phyloP scores from a whole-genome alignment of 2,888 invertebrate species.

The Gonocerus acuteangulatus region DNA sequence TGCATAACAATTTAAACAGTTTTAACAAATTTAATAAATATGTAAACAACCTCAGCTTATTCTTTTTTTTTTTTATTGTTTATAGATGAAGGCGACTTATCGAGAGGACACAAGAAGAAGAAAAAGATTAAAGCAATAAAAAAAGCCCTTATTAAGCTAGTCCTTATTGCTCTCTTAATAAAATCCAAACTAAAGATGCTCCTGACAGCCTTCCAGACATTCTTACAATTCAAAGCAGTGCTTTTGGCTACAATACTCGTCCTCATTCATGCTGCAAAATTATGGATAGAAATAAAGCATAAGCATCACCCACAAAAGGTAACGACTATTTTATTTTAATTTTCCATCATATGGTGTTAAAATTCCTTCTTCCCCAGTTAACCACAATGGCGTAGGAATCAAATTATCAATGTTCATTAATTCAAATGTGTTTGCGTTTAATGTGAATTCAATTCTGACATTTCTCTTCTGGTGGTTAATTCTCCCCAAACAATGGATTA shows the following conservation, averaged over 20 bases:
- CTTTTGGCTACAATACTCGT: slow-evolving; percentile 39
- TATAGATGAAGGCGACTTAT: not conserved
- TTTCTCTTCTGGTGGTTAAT: too few species aligned
- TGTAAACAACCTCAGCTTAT: too few species aligned
- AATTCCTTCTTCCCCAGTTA: too few species aligned
- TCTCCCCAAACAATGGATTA: too few species aligned
- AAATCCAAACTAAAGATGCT: slow-evolving; percentile 40
- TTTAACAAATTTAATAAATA: too few species aligned
- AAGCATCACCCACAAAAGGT: slow-evolving; percentile 38
- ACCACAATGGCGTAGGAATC: too few species aligned
- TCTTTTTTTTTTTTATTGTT: too few species aligned
- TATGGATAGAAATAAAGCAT: slow-evolving; percentile 39
- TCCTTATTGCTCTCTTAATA: slow-evolving; percentile 39
- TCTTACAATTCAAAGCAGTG: slow-evolving; percentile 40
- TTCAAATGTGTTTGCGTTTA: too few species aligned
- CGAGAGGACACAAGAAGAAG: slow-evolving; percentile 39
- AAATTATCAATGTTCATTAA: too few species aligned
- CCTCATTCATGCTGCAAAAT: slow-evolving; percentile 39
- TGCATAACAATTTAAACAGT: too few species aligned
- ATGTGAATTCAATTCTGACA: too few species aligned
- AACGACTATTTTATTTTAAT: not conserved
- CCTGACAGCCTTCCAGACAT: slow-evolving; percentile 39
- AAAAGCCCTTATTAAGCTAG: slow-evolving; percentile 40
- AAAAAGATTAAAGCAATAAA: slow-evolving; percentile 40
- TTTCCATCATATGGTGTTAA: too few species aligned